phyloP scores from a whole-genome alignment of 1,140 invertebrate species.

The Drosophila leontia region DNA sequence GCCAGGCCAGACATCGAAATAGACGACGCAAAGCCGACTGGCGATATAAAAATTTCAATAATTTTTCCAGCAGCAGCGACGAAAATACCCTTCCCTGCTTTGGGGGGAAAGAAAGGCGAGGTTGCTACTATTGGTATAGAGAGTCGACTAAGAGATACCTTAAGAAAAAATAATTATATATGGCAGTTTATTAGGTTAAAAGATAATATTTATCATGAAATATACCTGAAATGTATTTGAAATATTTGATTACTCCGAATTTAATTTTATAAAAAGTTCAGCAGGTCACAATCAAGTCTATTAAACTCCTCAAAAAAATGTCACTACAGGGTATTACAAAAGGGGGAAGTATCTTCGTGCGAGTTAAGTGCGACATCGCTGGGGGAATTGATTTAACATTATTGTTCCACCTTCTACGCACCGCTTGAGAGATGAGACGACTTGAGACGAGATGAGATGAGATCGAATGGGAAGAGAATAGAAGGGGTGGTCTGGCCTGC shows the following conservation, averaged over 20 bases:
- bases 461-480: not conserved
- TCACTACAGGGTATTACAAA: conserved; percentile 5
- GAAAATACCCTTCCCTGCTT: conserved; percentile 46
- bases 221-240: not conserved
- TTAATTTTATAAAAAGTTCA: not conserved
- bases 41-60: conserved; percentile 77
- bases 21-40: conserved; percentile 37
- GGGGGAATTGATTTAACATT: conserved; percentile 75
- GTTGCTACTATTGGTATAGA: not conserved
- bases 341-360: conserved; percentile 25
- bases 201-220: not conserved
- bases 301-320: not conserved
- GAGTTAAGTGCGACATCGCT: conserved; percentile 67
- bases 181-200: not conserved
- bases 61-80: conserved; percentile 50
- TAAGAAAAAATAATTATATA: not conserved
- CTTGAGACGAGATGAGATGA: conserved; percentile 7
- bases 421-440: conserved; percentile 39
- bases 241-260: not conserved
- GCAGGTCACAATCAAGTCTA: not conserved
- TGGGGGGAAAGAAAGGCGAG: not conserved
- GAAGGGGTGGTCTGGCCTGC: not conserved
- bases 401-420: conserved; percentile 38
- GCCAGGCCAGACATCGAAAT: conserved; percentile 57
- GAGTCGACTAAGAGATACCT: not conserved